Base-by-base conservation (phyloP, 1,140 invertebrate genomes). In the Aphelinus atriplicis region DNA sequence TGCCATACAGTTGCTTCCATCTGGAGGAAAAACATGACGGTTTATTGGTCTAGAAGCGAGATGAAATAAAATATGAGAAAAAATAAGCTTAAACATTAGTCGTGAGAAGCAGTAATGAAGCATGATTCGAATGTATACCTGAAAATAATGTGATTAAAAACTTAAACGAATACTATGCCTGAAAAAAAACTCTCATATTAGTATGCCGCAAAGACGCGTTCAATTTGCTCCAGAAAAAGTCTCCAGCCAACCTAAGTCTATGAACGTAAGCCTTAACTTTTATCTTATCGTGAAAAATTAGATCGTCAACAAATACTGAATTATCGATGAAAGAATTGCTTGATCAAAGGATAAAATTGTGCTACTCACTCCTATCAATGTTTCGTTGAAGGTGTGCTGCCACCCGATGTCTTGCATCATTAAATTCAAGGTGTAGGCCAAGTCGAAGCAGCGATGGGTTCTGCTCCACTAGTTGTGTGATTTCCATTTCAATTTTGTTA, bases 401-500 rank as follows among this genome's bases (percentile, higher is more conserved):
- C 81, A 98, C 94, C 81, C 95, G 91, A 87, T 97, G 95, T 84
- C 97, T 92, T 64, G 97, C 96, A 90, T 98, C 96, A 83, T 97
- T 96, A 88, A 96, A 97, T 90, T 98, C 97, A 82, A 99, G 94
- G 89, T 96, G 94, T 80, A 99, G 91, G 70, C 97, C 97, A 76
- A 99, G 92, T 87, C 95, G 92, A 80, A 98, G 90, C 75, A 99
- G 88, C 50, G 95, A 96, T 42, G 94, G 92, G 90, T 99, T 99
- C 84, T 97, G 94, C 87, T 97, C 95, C 74, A 99, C 92, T 78
- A 98, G 88, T 82, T 95, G 92, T 61, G 96, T 97, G 78, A 99
- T 96, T 90, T 97, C 95, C 95, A 98, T 98, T 91, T 99, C 97
- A 79, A 96, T 96, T 90, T 98, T 98, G 88, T 98, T 98, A 80